Evolutionary conservation across 2,888 invertebrate genomes (phyloP).

Genomic region (Coremacera marginata): DNA sequence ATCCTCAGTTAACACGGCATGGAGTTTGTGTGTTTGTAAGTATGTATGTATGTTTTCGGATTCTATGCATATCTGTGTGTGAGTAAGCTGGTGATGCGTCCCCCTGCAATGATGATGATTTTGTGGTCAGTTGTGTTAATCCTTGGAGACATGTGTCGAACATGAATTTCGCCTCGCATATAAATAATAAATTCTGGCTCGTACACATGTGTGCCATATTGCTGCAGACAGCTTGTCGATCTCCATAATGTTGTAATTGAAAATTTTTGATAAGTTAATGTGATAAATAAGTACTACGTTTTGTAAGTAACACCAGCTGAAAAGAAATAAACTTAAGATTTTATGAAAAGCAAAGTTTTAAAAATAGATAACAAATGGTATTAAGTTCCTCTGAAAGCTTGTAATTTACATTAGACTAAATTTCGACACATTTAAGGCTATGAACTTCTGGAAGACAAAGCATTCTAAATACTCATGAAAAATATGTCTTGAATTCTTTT

Average conservation of each 20-base stretch:
- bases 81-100: slow-evolving; percentile 15
- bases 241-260: slow-evolving; percentile 69
- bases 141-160: slow-evolving; percentile 68
- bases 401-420: too few species aligned
- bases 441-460: too few species aligned
- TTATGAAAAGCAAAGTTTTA: too few species aligned
- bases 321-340: too few species aligned
- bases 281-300: background rate
- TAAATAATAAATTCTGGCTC: slow-evolving; percentile 64
- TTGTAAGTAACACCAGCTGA: too few species aligned
- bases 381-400: too few species aligned
- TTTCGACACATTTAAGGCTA: too few species aligned
- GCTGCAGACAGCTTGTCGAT: slow-evolving; percentile 68
- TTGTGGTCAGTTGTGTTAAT: slow-evolving; percentile 67
- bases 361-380: too few species aligned
- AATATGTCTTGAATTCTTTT: too few species aligned
- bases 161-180: slow-evolving; percentile 65
- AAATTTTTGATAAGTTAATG: slow-evolving; percentile 53
- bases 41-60: slow-evolving; percentile 30
- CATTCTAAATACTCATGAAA: too few species aligned
- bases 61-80: slow-evolving; percentile 5
- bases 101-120: slow-evolving; percentile 59
- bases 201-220: slow-evolving; percentile 56
- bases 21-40: too few species aligned
- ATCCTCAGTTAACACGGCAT: background rate